Conservation (phyloP, 2,888 invertebrate genomes). For the Parasteatoda lunata region DNA sequence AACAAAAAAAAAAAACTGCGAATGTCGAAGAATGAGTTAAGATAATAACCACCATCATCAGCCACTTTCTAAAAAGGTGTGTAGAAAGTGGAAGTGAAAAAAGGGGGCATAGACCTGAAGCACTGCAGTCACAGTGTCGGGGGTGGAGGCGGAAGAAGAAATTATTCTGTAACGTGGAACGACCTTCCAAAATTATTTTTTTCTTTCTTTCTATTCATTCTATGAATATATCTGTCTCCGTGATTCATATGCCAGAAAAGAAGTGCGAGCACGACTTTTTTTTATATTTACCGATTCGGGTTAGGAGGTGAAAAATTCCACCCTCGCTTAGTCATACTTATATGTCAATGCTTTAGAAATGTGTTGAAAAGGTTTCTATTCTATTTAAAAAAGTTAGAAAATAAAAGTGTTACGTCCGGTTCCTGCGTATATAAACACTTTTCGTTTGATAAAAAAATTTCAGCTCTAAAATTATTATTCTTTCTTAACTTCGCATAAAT, state of each 20-base stretch:
- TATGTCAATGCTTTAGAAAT: background rate
- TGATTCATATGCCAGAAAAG: constrained; percentile 11
- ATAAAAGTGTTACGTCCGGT: too few species aligned
- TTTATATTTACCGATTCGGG: background rate
- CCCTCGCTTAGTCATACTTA: background rate
- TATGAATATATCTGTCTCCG: constrained; percentile 14
- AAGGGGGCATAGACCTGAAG: background rate
- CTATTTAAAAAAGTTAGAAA: too few species aligned
- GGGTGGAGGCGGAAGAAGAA: background rate
- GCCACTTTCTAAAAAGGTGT: background rate
- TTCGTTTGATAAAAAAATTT: too few species aligned
- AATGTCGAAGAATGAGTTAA: too few species aligned
- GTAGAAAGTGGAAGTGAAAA: background rate
- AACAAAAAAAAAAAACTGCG: too few species aligned
- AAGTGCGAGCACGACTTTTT: background rate
- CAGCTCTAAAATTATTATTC: too few species aligned
- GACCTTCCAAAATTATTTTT: background rate
- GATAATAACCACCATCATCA: background rate
- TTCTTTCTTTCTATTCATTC: background rate
- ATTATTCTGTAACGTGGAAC: background rate
- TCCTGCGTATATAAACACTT: too few species aligned
- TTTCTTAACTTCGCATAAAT: too few species aligned
- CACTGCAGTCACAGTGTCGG: background rate
- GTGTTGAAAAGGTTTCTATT: background rate
- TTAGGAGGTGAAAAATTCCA: constrained; percentile 5